A percentile compares a stretch with the other conserved stretches of the same genome.
phyloP scores from a whole-genome alignment of 2,797 vertebrate genomes.

The Otus scops region DNA sequence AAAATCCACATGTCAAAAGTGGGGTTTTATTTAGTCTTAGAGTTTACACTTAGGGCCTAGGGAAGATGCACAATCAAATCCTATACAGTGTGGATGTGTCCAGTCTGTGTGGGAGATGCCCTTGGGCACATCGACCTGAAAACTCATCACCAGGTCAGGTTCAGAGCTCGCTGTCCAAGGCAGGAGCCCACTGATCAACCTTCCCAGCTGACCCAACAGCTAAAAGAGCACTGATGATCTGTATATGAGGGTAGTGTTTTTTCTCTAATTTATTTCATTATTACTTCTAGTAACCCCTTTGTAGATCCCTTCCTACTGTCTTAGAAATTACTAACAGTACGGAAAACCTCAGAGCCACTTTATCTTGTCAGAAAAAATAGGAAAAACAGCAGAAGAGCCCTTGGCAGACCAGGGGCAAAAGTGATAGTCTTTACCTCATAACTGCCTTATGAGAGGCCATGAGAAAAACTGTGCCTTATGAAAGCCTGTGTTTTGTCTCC shows the following conservation, averaged over 20 bases:
- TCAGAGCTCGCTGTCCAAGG: not conserved
- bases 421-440: not conserved
- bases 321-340: not conserved
- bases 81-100: fast-evolving
- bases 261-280: not conserved
- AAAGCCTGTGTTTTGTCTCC: not conserved
- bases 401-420: not conserved
- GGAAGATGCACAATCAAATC: not conserved
- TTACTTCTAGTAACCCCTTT: not conserved
- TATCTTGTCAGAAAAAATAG: not conserved
- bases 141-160: fast-evolving
- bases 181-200: not conserved
- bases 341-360: not conserved
- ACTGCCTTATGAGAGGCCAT: not conserved
- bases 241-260: not conserved
- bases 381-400: not conserved
- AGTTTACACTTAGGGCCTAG: not conserved
- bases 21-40: fast-evolving
- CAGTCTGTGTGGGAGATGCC: fast-evolving
- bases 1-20: not conserved
- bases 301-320: not conserved
- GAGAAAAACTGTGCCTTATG: no score
- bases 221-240: not conserved
- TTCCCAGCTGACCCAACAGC: not conserved
- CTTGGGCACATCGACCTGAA: fast-evolving